Evolutionary conservation across 2,113 vertebrate species (phyloP).

Genomic region (Marmota monax): DNA sequence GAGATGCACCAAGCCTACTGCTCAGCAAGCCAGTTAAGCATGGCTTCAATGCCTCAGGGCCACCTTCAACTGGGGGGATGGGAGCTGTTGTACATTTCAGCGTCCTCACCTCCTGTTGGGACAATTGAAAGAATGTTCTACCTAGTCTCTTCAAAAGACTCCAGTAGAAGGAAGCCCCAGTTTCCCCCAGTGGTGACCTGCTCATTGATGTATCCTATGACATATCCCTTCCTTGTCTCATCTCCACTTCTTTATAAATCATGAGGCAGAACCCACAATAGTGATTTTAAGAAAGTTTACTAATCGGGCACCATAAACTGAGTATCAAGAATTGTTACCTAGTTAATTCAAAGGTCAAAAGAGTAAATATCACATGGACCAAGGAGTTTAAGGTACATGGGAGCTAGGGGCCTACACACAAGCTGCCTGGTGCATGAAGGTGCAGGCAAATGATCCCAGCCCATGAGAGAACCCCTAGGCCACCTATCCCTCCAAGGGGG

Average conservation of each 20-base stretch:
- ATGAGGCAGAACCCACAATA: not conserved
- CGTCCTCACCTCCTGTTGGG: not conserved
- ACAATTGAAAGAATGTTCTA: not conserved
- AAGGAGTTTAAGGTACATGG: not conserved
- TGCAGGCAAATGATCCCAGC: not conserved
- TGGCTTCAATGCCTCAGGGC: not conserved
- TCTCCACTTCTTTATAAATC: not conserved
- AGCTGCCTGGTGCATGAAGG: not conserved
- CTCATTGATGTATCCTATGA: not conserved
- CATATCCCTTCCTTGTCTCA: not conserved
- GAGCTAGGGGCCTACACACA: not conserved
- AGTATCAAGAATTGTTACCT: not conserved
- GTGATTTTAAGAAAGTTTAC: not conserved
- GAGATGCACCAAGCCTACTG: not conserved
- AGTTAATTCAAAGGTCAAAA: slow-evolving; percentile 21
- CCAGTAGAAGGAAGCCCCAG: not conserved
- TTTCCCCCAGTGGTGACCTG: not conserved
- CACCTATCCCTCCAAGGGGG: not conserved
- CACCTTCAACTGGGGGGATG: too few relatives aligned
- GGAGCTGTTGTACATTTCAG: not conserved
- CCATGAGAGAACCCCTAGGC: not conserved
- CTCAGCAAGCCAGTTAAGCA: not conserved
- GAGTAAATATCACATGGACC: not conserved
- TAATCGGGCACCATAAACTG: not conserved
- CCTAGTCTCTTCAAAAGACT: not conserved